Conservation (phyloP, 2,888 invertebrate species). For the Xylocampa areola region DNA sequence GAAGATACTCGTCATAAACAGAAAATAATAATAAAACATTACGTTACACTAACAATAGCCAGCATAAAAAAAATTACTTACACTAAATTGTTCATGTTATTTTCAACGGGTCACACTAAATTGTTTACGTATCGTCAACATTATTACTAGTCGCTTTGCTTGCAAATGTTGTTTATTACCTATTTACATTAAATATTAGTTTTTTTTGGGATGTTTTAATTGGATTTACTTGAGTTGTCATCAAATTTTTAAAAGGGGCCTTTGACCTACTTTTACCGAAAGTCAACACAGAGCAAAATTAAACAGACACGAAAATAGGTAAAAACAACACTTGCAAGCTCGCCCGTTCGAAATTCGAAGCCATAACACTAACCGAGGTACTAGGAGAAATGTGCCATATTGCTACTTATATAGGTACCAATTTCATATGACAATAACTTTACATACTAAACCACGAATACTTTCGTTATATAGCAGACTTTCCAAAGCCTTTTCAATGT, state of each 20-base stretch:
- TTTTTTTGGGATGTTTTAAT: background rate
- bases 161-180: conserved; percentile 31
- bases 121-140: conserved; percentile 35
- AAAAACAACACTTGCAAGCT: conserved; percentile 19
- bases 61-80: conserved; percentile 46
- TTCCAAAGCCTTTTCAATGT: background rate
- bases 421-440: conserved; percentile 32
- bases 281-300: conserved; percentile 7
- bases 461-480: background rate
- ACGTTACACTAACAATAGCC: conserved; percentile 41
- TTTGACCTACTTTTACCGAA: too few species aligned
- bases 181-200: conserved; percentile 16
- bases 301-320: background rate
- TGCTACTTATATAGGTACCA: conserved; percentile 45
- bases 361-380: conserved; percentile 59
- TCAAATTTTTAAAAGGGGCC: too few species aligned
- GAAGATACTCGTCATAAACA: background rate
- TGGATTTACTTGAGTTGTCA: too few species aligned
- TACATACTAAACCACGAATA: conserved; percentile 4
- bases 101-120: conserved; percentile 43
- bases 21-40: background rate
- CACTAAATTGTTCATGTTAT: conserved; percentile 64
- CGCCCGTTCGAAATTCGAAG: conserved; percentile 26
- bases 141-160: conserved; percentile 24
- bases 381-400: conserved; percentile 64